Conservation (phyloP, 2,888 invertebrate genomes). For the Eupelmus urozonus region DNA sequence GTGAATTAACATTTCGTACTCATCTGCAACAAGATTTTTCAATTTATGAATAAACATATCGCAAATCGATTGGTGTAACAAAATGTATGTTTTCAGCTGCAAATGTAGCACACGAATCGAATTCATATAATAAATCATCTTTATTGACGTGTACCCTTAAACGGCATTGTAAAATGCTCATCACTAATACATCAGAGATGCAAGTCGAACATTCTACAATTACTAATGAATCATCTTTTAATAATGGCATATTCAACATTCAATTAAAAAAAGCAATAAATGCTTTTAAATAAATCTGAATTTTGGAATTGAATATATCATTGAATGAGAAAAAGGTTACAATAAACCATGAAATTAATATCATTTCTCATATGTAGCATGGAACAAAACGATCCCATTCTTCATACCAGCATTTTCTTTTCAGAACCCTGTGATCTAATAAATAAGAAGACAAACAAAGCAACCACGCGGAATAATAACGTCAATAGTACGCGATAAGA, state of each 20-base stretch:
- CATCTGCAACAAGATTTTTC: not conserved
- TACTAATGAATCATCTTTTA: constrained; percentile 7
- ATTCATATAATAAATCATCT: constrained; percentile 14
- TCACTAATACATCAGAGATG: not conserved
- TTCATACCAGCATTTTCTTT: no score
- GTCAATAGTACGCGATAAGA: not conserved
- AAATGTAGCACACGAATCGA: constrained; percentile 10
- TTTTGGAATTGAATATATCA: no score
- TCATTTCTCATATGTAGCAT: no score
- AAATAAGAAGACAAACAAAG: not conserved
- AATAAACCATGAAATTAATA: no score
- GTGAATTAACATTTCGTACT: constrained; percentile 30
- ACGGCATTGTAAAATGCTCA: not conserved
- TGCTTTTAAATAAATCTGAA: no score
- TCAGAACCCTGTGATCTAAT: not conserved
- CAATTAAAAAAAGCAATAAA: not conserved
- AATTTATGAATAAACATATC: constrained; percentile 26
- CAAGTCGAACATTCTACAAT: constrained; percentile 2
- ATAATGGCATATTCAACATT: not conserved
- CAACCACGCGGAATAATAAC: not conserved
- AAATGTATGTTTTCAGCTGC: not conserved
- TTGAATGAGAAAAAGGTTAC: no score
- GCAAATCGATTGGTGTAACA: constrained; percentile 24
- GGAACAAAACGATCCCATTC: no score
- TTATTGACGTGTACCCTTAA: constrained; percentile 5